Percentiles rank a stretch among this genome's conserved stretches.
These are phyloP conservation scores for Oophaga sylvatica DNA, from an alignment of 2,797 vertebrate genomes.

Conservation along the genomic window DNA sequence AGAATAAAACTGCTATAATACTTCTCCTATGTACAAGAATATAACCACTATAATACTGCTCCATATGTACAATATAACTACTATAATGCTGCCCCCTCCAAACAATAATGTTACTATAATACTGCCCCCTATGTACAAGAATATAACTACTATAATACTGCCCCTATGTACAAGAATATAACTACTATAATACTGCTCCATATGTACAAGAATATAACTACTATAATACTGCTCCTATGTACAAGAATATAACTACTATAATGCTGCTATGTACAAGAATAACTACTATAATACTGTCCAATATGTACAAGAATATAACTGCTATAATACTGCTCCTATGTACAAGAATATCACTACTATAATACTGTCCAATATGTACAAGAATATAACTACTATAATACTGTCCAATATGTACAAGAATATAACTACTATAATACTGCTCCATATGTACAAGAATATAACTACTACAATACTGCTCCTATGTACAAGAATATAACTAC, in stretches of 20 bases:
- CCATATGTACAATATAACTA: too few species aligned
- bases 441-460: background rate
- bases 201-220: background rate
- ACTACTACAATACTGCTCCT: too few species aligned
- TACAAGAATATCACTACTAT: background rate
- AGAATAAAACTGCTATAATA: too few species aligned
- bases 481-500: background rate
- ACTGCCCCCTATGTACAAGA: too few species aligned
- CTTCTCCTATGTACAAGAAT: too few species aligned
- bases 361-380: background rate
- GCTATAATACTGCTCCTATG: background rate
- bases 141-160: too few species aligned
- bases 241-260: background rate
- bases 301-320: background rate
- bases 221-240: background rate
- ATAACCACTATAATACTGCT: too few species aligned
- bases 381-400: background rate
- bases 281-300: background rate
- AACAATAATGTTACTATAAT: too few species aligned
- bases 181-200: background rate
- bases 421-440: background rate
- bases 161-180: too few species aligned
- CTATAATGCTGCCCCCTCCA: too few species aligned
- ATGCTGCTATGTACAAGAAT: background rate
- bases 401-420: background rate